Evolutionary conservation across 2,797 vertebrate genomes (phyloP), one percentile per base, ranked within the genome.

Genomic region (Girardinus metallicus): DNA sequence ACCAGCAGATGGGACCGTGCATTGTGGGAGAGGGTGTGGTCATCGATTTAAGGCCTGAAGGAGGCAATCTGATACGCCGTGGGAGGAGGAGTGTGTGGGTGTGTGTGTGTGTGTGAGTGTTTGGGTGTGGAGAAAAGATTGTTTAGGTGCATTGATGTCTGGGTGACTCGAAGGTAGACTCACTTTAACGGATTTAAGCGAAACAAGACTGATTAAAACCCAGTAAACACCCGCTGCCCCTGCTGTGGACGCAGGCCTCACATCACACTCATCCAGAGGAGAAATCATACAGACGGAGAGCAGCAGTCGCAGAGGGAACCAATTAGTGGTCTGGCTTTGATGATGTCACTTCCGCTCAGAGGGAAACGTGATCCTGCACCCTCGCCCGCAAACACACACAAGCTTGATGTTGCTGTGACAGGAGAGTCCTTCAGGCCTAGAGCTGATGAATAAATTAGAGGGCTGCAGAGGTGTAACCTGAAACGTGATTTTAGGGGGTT

Each of bases 281-380:
- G 74, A 46, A 74, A 53, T 68, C 70, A n/a, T 47, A 41, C 77
- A 57, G 76, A 70, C 71, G 57, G 72, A 23, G 77, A 86, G 87
- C 80, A 74, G 91, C 87, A 81, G 89, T 74, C 91, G 88, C 96
- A 96, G 92, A 93, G 92, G 94, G 95, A 96, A 96, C 91, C 94
- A 95, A 96, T 96, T 96, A 96, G 93, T 92, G 85, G 91, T 82
- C 86, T 89, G 73, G 77, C 95, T 96, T 96, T 96, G 95, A 96
- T 96, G 94, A 96, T 95, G 94, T 96, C 95, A 96, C 91, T 95
- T 96, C 95, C 92, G 95, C 95, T 94, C 89, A 82, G 82, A 88
- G 55, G 87, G 92, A 93, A 94, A 95, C 83, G 87, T 75, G 82
- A 93, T 80, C 75, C n/a, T 41, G 21, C 43, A 41, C 73, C 26